Percentiles rank a stretch among this genome's conserved stretches.
Evolutionary conservation across 2,888 invertebrate genomes (phyloP).

Genomic region (Trichopoda pennipes): DNA sequence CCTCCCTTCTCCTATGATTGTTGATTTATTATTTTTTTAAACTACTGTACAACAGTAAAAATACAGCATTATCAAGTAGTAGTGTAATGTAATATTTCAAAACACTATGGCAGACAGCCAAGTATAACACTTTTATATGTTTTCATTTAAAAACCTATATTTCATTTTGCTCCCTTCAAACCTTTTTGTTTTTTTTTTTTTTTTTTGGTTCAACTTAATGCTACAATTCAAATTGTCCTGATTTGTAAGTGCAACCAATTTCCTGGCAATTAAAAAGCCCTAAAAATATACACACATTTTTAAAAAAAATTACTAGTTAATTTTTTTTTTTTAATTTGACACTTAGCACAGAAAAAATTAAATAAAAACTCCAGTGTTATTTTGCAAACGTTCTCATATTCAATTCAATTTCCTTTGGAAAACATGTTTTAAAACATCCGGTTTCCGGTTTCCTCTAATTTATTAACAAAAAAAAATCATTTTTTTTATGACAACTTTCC

Average conservation of each 20-base stretch:
- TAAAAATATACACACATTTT: background rate
- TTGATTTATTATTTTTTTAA: too few species aligned
- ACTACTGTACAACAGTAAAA: too few species aligned
- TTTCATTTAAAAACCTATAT: too few species aligned
- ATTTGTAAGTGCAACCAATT: conserved; percentile 46
- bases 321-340: background rate
- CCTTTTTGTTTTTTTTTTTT: too few species aligned
- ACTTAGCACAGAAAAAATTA: conserved; percentile 23
- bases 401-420: conserved; percentile 59
- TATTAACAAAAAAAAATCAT: conserved; percentile 54
- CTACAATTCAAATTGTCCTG: background rate
- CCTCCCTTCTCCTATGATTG: too few species aligned
- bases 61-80: too few species aligned
- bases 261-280: conserved; percentile 27
- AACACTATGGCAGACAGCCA: too few species aligned
- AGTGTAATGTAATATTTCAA: too few species aligned
- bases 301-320: too few species aligned
- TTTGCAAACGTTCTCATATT: conserved; percentile 51
- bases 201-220: conserved; percentile 1
- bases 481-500: conserved; percentile 62
- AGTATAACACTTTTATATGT: too few species aligned
- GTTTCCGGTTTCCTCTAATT: conserved; percentile 65
- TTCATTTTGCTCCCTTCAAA: background rate
- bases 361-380: conserved; percentile 25
- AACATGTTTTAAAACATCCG: conserved; percentile 66